Evolutionary conservation across 2,888 invertebrate genomes (phyloP).

Genomic region (Marronus borbonicus): DNA sequence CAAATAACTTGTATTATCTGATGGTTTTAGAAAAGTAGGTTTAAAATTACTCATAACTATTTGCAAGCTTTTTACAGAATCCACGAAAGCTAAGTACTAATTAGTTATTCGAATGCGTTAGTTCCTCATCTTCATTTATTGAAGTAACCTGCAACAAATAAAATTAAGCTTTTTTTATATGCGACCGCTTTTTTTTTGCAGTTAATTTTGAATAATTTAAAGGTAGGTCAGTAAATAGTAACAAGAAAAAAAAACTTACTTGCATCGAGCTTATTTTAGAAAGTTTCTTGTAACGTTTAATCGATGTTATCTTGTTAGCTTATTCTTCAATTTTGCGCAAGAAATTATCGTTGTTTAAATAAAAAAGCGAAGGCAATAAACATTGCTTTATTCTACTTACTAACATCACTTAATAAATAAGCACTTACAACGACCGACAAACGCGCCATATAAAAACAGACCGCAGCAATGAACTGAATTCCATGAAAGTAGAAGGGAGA

Average conservation of each 20-base stretch:
- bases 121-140: constrained; percentile 28
- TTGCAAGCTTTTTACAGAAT: not conserved
- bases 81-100: not conserved
- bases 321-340: not conserved
- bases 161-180: not conserved
- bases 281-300: not conserved
- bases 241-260: constrained; percentile 10
- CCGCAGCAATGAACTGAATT: not conserved
- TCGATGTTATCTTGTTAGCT: not conserved
- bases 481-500: not conserved
- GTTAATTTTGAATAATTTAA: not conserved
- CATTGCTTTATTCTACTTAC: not conserved
- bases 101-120: constrained; percentile 20
- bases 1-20: constrained; percentile 67
- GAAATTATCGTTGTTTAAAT: constrained; percentile 16
- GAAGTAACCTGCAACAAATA: constrained; percentile 5
- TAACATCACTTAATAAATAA: constrained; percentile 1
- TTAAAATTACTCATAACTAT: constrained; percentile 68
- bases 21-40: constrained; percentile 68
- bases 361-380: not conserved
- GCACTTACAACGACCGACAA: not conserved
- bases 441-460: not conserved
- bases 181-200: not conserved
- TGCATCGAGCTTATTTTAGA: not conserved
- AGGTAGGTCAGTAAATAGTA: constrained; percentile 13